A percentile compares a stretch with the other conserved stretches of the same genome.
Conservation (phyloP, 2,888 invertebrate genomes). For the Euzophera pinguis region DNA sequence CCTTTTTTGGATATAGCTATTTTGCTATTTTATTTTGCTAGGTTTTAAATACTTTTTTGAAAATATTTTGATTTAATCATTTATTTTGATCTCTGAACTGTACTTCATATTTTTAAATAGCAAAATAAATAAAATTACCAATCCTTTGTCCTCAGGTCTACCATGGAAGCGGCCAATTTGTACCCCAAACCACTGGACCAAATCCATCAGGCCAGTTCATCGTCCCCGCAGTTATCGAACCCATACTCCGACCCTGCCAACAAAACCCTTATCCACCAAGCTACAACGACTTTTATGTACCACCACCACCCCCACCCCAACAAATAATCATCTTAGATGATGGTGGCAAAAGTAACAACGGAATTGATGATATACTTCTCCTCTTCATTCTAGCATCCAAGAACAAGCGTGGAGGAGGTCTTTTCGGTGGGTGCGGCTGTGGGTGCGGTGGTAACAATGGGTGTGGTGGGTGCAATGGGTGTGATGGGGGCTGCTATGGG, state of each 20-base stretch:
- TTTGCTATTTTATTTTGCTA: no score
- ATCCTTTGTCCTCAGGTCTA: conserved; percentile 3
- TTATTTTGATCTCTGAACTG: no score
- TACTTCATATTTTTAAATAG: no score
- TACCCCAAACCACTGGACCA: not conserved
- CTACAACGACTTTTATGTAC: conserved; percentile 5
- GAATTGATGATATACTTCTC: conserved; percentile 13
- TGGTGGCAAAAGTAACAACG: not conserved
- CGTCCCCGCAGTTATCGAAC: conserved; percentile 7
- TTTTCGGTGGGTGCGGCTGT: conserved; percentile 1
- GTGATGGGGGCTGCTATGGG: not conserved
- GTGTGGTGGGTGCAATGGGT: not conserved
- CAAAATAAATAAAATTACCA: no score
- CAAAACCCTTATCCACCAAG: not conserved
- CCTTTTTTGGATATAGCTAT: no score
- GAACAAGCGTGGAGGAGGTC: conserved; percentile 6
- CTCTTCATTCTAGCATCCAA: conserved; percentile 10
- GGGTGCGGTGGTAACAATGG: not conserved
- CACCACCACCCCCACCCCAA: conserved; percentile 4
- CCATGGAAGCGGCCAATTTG: conserved; percentile 6
- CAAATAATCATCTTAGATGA: conserved; percentile 17
- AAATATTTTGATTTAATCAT: no score
- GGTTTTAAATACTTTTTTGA: no score
- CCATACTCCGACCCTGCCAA: not conserved
- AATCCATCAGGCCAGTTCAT: conserved; percentile 3